Evolutionary conservation across 2,797 vertebrate species (phyloP).

Genomic region (Anomalospiza imberbis): DNA sequence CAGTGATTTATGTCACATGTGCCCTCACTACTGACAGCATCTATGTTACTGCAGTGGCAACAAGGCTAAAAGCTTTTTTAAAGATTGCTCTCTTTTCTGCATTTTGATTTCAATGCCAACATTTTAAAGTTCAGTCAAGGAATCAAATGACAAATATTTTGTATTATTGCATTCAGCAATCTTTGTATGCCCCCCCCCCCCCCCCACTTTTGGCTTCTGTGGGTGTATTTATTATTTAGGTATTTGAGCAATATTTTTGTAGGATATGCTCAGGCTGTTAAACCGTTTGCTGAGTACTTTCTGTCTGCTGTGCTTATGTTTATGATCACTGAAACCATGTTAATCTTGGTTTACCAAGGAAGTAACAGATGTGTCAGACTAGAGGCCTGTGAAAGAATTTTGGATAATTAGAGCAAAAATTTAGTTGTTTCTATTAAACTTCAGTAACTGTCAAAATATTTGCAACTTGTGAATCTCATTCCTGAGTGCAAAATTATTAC

Average conservation of each 20-base stretch:
- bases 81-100: not conserved
- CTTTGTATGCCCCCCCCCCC: not conserved
- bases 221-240: not conserved
- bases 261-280: not conserved
- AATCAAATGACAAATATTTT: not conserved
- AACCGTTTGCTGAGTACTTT: not conserved
- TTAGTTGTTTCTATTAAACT: not conserved
- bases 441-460: not conserved
- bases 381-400: not conserved
- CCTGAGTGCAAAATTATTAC: not conserved
- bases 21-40: not conserved
- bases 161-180: not conserved
- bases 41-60: not conserved
- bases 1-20: not conserved
- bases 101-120: not conserved
- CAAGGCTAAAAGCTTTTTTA: not conserved
- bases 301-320: not conserved
- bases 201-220: not conserved
- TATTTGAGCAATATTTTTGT: not conserved
- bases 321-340: not conserved
- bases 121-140: not conserved
- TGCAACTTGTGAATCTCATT: not conserved
- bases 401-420: not conserved
- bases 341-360: not conserved
- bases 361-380: not conserved